Evolutionary conservation across 1,140 invertebrate species (phyloP).

Genomic region (Brachionus rubens): DNA sequence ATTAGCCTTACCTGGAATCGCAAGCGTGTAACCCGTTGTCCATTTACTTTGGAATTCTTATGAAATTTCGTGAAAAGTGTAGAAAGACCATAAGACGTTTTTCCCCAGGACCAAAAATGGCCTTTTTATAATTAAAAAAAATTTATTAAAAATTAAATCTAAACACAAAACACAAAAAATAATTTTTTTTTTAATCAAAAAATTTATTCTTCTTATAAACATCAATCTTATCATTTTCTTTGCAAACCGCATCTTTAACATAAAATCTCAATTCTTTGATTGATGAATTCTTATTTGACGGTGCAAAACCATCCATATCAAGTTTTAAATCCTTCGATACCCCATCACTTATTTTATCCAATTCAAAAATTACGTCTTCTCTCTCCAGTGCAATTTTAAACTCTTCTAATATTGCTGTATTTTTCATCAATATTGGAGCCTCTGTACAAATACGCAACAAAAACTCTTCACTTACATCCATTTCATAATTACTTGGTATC

Average conservation of each 20-base stretch:
- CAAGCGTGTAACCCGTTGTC: too few relatives aligned
- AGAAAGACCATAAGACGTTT: too few relatives aligned
- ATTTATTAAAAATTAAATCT: too few relatives aligned
- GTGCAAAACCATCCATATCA: too few relatives aligned
- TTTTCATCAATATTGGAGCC: neutral
- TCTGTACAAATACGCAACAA: slow-evolving; percentile 65
- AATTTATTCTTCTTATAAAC: neutral
- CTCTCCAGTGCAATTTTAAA: neutral
- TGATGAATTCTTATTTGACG: too few relatives aligned
- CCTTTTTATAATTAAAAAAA: too few relatives aligned
- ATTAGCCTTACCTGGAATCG: too few relatives aligned
- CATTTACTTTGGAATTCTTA: too few relatives aligned
- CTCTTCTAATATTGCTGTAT: slow-evolving; percentile 1
- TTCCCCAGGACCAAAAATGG: too few relatives aligned
- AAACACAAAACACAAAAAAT: too few relatives aligned
- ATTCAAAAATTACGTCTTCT: neutral
- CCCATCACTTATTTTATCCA: neutral
- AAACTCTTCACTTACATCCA: slow-evolving; percentile 64
- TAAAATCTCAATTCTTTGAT: neutral
- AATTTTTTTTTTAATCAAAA: neutral
- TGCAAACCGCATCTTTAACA: neutral
- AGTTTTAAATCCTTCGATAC: neutral
- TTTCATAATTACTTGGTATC: slow-evolving; percentile 67
- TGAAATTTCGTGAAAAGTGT: too few relatives aligned
- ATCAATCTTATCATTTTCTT: neutral